Evolutionary conservation across 1,140 invertebrate genomes (phyloP).

Genomic region (Ditylenchus dipsaci): DNA sequence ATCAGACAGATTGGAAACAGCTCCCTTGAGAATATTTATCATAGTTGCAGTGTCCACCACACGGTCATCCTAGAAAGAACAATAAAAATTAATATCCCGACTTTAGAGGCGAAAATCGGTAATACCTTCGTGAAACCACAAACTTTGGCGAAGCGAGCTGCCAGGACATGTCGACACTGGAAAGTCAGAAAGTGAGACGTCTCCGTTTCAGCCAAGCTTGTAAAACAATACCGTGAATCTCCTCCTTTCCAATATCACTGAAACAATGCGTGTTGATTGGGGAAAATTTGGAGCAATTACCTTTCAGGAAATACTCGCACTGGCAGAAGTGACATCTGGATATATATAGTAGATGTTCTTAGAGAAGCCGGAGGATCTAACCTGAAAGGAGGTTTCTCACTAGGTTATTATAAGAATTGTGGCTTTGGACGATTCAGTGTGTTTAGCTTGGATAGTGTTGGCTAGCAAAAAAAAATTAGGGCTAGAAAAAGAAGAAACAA

Average conservation of each 20-base stretch:
- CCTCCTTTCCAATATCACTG: not conserved
- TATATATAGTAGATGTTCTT: conserved; percentile 3
- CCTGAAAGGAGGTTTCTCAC: not conserved
- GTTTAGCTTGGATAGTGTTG: too few relatives aligned
- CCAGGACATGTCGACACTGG: not conserved
- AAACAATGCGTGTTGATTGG: not conserved
- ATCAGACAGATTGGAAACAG: not conserved
- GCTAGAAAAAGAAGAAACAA: too few relatives aligned
- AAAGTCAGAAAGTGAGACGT: not conserved
- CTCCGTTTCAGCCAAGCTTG: not conserved
- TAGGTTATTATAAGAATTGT: too few relatives aligned
- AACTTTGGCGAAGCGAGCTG: not conserved
- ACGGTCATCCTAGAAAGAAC: not conserved
- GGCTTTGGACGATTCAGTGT: too few relatives aligned
- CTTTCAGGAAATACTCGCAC: conserved; percentile 2
- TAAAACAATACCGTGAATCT: not conserved
- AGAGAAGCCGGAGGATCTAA: not conserved
- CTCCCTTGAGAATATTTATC: not conserved
- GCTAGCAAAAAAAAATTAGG: too few relatives aligned
- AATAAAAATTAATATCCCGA: too few relatives aligned
- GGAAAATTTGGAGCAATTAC: not conserved
- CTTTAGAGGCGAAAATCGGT: too few relatives aligned
- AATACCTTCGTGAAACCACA: not conserved
- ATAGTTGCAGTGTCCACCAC: not conserved
- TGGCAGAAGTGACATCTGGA: conserved; percentile 7